phyloP scores from a whole-genome alignment of 1,140 invertebrate genomes.

The Ceratina calcarata region DNA sequence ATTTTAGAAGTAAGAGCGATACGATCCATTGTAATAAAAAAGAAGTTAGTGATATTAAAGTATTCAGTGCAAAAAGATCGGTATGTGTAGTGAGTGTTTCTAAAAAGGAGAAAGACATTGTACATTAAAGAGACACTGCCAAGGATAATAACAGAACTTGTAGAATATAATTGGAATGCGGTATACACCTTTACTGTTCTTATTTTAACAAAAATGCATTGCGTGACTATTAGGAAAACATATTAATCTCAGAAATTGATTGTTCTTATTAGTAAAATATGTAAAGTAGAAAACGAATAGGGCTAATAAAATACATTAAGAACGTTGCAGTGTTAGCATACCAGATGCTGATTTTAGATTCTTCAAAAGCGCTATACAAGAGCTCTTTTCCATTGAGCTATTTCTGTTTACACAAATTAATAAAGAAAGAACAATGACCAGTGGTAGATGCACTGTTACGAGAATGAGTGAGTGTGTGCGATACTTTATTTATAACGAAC shows the following conservation, averaged over 20 bases:
- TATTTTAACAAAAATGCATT: background rate
- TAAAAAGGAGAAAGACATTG: slow-evolving; percentile 1
- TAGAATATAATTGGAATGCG: slow-evolving; percentile 7
- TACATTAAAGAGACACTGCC: slow-evolving; percentile 36
- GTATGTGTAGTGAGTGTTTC: slow-evolving; percentile 28
- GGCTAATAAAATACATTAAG: slow-evolving; percentile 64
- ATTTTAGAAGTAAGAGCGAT: slow-evolving; percentile 29
- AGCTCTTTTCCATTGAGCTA: slow-evolving; percentile 60
- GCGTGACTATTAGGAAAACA: background rate
- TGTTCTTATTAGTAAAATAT: background rate
- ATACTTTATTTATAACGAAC: slow-evolving; percentile 78
- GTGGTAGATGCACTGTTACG: slow-evolving; percentile 71
- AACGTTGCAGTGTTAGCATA: slow-evolving; percentile 53
- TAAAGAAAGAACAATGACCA: slow-evolving; percentile 57
- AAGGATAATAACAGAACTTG: slow-evolving; percentile 20
- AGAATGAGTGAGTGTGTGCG: slow-evolving; percentile 79
- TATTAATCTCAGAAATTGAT: background rate
- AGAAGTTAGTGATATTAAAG: slow-evolving; percentile 7
- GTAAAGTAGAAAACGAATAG: slow-evolving; percentile 46
- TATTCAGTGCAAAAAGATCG: slow-evolving; percentile 7
- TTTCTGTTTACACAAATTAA: slow-evolving; percentile 67
- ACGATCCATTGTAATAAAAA: slow-evolving; percentile 12
- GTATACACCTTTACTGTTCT: slow-evolving; percentile 8
- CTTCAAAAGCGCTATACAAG: slow-evolving; percentile 58
- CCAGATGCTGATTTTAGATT: slow-evolving; percentile 54